phyloP scores from a whole-genome alignment of 2,888 invertebrate genomes.

The Megalurothrips usitatus region DNA sequence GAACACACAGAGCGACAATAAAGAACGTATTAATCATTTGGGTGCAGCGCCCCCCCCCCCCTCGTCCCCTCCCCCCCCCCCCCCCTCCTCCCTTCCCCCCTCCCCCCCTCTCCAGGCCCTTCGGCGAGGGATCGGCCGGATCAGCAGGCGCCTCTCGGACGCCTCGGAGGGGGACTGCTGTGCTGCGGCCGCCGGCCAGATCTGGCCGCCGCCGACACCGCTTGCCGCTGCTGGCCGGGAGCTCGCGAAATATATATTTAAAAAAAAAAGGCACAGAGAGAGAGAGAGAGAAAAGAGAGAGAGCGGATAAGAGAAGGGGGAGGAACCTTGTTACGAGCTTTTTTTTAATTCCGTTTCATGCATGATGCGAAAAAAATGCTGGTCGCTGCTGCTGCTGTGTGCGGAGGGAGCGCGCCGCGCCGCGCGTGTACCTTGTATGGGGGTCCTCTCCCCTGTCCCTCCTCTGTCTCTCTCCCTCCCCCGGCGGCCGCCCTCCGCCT shows the following conservation, averaged over 20 bases:
- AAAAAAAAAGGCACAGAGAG: no score
- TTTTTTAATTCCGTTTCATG: constrained; percentile 21
- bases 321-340: constrained; percentile 11
- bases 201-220: no score
- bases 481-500: neutral
- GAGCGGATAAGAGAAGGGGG: no score
- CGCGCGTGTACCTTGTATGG: no score
- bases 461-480: neutral
- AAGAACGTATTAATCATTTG: constrained; percentile 24
- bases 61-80: neutral
- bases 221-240: no score
- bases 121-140: no score
- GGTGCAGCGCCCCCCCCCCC: neutral
- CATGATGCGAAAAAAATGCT: constrained; percentile 12
- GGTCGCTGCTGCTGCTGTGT: neutral
- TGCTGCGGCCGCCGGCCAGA: no score
- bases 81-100: neutral
- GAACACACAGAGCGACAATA: neutral
- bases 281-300: neutral
- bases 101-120: no score
- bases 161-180: no score
- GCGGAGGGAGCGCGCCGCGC: neutral
- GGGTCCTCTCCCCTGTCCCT: neutral
- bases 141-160: no score
- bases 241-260: no score